Evolutionary conservation across 2,797 vertebrate species (phyloP).

Genomic region (Arctocebus calabarensis): DNA sequence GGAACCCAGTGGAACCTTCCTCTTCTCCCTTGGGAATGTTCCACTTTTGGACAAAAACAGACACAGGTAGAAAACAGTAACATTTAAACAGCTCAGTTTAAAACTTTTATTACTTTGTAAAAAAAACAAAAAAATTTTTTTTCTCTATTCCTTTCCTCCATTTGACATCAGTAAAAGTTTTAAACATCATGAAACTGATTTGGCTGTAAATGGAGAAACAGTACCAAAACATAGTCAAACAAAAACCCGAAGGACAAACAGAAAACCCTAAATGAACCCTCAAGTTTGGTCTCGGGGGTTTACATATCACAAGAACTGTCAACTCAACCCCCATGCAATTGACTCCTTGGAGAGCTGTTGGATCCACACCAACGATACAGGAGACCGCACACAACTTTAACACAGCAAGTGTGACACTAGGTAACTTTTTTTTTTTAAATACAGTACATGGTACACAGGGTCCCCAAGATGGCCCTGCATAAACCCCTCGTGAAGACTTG

Average conservation of each 20-base stretch:
- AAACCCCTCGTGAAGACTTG: constrained; percentile 89
- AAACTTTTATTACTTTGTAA: constrained; percentile 80
- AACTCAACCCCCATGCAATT: constrained; percentile 87
- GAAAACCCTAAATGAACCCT: constrained; percentile 83
- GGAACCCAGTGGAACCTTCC: constrained; percentile 85
- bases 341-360: constrained; percentile 84
- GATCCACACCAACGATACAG: constrained; percentile 83
- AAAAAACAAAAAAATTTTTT: constrained; percentile 67
- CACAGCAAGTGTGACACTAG: constrained; percentile 98
- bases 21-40: constrained; percentile 83
- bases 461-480: constrained; percentile 87
- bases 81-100: constrained; percentile 87
- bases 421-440: constrained; percentile 91
- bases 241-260: constrained; percentile 82
- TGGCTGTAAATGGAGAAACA: constrained; percentile 85
- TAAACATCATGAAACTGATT: constrained; percentile 86
- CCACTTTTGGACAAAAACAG: constrained; percentile 87
- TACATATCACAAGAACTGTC: constrained; percentile 84
- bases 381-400: constrained; percentile 89
- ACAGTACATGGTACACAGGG: constrained; percentile 95
- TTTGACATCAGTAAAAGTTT: constrained; percentile 87
- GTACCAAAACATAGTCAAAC: constrained; percentile 76
- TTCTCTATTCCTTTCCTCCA: constrained; percentile 84
- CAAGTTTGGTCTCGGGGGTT: constrained; percentile 86
- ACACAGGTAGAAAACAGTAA: constrained; percentile 89